phyloP scores from a whole-genome alignment of 2,888 invertebrate species.

The Trissoscelio sp. region DNA sequence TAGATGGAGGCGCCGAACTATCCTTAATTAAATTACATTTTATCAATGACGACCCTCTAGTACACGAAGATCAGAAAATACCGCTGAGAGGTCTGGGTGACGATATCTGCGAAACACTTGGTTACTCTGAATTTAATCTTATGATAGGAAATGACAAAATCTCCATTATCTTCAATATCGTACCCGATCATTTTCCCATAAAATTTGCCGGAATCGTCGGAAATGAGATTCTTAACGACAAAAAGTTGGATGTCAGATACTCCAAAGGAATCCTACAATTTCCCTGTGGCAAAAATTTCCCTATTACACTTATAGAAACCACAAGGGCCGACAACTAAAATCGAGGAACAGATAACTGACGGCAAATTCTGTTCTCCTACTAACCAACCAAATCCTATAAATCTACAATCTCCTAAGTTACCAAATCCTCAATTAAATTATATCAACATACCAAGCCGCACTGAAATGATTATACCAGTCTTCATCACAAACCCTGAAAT shows the following conservation, averaged over 20 bases:
- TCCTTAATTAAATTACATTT: slow-evolving; percentile 16
- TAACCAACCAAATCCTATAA: too few relatives aligned
- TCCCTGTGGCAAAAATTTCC: too few relatives aligned
- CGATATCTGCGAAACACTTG: not conserved
- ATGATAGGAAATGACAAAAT: not conserved
- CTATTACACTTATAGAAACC: too few relatives aligned
- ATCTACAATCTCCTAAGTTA: too few relatives aligned
- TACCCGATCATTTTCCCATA: slow-evolving; percentile 12
- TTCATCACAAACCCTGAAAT: not conserved
- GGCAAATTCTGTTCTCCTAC: too few relatives aligned
- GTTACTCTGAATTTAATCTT: not conserved
- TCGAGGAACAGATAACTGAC: too few relatives aligned
- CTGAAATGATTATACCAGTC: slow-evolving; percentile 8
- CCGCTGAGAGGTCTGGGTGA: not conserved
- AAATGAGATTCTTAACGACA: not conserved
- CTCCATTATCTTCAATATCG: not conserved
- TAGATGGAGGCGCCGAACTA: slow-evolving; percentile 9
- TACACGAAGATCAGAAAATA: slow-evolving; percentile 4
- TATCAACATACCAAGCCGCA: slow-evolving; percentile 9
- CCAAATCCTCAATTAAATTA: not conserved
- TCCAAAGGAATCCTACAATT: not conserved
- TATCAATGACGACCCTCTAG: not conserved
- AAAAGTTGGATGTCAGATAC: not conserved
- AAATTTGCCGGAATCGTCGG: slow-evolving; percentile 16
- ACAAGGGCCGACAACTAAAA: too few relatives aligned